A percentile compares a stretch with the other conserved stretches of the same genome.
phyloP scores from a whole-genome alignment of 2,797 vertebrate species.

The Cirrhinus molitorella region DNA sequence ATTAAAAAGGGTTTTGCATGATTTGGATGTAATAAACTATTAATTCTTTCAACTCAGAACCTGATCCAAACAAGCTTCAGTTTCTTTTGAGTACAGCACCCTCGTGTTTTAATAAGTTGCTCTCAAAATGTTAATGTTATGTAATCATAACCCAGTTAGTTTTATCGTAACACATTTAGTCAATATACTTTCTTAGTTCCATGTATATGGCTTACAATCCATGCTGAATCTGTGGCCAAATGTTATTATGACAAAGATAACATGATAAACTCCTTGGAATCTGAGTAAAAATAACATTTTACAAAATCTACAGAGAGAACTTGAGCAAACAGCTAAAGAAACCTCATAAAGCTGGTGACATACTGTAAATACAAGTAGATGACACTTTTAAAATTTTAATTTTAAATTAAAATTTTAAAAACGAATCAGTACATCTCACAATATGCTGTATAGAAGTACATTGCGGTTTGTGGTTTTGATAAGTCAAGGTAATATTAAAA shows the following conservation, averaged over 20 bases:
- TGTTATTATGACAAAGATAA: neutral
- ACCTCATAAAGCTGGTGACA: neutral
- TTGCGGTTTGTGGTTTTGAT: no score
- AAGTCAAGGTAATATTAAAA: neutral
- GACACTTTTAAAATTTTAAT: no score
- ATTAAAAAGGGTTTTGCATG: neutral
- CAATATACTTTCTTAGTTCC: neutral
- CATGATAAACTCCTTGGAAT: neutral
- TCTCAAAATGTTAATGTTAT: neutral
- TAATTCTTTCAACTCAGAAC: neutral
- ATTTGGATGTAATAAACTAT: neutral
- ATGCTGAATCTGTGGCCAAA: neutral
- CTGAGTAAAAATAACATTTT: neutral
- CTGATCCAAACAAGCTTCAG: neutral
- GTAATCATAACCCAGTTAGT: slow-evolving; percentile 1
- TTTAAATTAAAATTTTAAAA: no score
- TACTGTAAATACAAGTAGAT: slow-evolving; percentile 4
- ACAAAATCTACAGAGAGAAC: neutral
- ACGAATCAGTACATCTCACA: neutral
- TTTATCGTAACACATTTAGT: neutral
- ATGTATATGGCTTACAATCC: neutral
- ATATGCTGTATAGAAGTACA: neutral
- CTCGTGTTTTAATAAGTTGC: neutral
- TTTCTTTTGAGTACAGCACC: neutral
- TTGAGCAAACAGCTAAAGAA: neutral